A percentile compares a stretch with the other conserved stretches of the same genome.
phyloP scores from a whole-genome alignment of 2,797 vertebrate species.

The Antennarius maculatus region DNA sequence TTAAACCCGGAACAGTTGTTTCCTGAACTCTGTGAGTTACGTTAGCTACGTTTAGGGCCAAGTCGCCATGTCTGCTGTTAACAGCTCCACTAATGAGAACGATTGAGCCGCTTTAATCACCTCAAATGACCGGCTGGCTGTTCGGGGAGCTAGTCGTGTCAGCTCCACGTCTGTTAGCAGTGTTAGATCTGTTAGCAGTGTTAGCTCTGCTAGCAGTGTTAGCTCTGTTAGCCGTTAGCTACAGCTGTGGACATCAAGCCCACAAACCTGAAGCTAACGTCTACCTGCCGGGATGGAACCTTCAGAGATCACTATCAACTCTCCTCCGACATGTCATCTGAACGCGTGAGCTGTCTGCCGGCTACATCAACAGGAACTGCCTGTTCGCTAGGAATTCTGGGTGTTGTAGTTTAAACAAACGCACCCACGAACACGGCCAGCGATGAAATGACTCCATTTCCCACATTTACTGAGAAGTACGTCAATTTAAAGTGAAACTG shows the following conservation, averaged over 20 bases:
- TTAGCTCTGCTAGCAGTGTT: neutral
- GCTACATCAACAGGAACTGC: slow-evolving; percentile 41
- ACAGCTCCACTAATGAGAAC: too few species aligned
- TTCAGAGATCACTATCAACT: neutral
- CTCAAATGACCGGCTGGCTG: too few species aligned
- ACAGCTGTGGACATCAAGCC: too few species aligned
- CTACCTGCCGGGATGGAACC: fast-evolving
- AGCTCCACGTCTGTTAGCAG: neutral
- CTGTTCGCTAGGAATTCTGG: slow-evolving; percentile 37
- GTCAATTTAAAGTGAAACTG: neutral
- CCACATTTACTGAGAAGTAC: neutral
- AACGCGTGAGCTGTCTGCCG: slow-evolving; percentile 15
- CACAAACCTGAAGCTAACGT: fast-evolving
- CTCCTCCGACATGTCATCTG: slow-evolving; percentile 37
- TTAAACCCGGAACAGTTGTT: too few species aligned
- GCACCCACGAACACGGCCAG: fast-evolving
- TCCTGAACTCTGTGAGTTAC: too few species aligned
- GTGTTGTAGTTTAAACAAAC: slow-evolving; percentile 55
- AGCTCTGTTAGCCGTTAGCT: neutral
- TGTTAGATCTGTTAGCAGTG: neutral
- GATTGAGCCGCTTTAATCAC: too few species aligned
- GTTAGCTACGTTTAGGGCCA: too few species aligned
- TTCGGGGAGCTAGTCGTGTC: too few species aligned
- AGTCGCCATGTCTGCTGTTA: too few species aligned
- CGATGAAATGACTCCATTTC: slow-evolving; percentile 62